Evolutionary conservation across 2,113 vertebrate species (phyloP), one percentile per base, ranked within the genome.

Genomic region (Brachyhypopomus gauderio): DNA sequence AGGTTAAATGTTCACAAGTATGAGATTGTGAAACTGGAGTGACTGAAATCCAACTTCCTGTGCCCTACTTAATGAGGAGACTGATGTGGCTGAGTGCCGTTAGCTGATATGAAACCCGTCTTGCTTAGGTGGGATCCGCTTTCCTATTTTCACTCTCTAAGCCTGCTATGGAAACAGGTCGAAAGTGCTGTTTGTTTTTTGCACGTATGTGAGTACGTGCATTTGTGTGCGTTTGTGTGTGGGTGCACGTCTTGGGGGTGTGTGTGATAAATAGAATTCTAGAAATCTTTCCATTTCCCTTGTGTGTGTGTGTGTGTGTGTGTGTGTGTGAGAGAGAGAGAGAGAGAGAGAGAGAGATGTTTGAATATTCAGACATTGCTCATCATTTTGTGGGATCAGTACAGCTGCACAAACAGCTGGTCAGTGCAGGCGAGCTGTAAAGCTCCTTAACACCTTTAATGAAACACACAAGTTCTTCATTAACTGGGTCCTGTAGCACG

Each of bases 121-220:
- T 22, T 36, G 72, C 63, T 76, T 75, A 22, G 36, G 25, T 67
- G 17, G 75, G 64, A 63, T 30, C 66, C 45, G 69, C 48, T 82
- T 56, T 34, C 71, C 75, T 63, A 45, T 20, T 79, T 52, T 79
- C 25, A 19, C 38, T 69, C 12, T 41, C 22, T 19, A 70, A 63
- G 12, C 67, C 36, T 70, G 72, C 71, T 58, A 73, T 27, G 7
- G 8, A 56, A 34, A 77, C 72, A 62, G 34, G 41, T 55, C 62
- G 78, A 55, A 60, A 69, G 38, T 41, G 30, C 41, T n/a, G 48
- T 9, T 27, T 58, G 63, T 45, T 74, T 74, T 45, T 45, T 45
- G 41, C 9, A 11, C 7, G 41, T 45, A 45, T 45, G 41, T 45
- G 5, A 8, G 41, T 11, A 45, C 9, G 5, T 45, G 34, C 14